These are phyloP conservation scores for Cheirogaleus major DNA, from an alignment of 2,797 vertebrate species.

Conservation along the genomic window DNA sequence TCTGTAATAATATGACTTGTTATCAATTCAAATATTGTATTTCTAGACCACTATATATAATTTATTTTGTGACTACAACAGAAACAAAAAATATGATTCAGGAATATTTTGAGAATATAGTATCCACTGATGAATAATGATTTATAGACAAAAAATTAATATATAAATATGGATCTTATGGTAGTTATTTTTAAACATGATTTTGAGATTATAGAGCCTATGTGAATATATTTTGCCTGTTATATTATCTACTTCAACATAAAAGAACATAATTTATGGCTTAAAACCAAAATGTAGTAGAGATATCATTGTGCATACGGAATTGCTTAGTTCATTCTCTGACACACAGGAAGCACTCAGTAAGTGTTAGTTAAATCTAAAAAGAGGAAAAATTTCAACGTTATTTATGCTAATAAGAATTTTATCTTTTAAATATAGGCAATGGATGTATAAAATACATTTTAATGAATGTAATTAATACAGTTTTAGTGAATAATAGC, in stretches of 20 bases:
- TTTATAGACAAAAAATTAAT: neutral
- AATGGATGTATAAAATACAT: neutral
- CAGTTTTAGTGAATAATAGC: neutral
- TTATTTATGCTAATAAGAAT: neutral
- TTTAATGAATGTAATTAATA: neutral
- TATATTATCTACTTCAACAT: neutral
- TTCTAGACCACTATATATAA: neutral
- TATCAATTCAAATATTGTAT: constrained; percentile 4
- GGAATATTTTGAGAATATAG: neutral
- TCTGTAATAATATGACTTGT: neutral
- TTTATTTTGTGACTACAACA: neutral
- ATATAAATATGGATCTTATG: neutral
- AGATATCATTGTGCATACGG: neutral
- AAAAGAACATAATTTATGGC: neutral
- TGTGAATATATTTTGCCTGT: neutral
- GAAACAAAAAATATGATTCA: neutral
- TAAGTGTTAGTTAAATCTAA: neutral
- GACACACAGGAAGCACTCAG: neutral
- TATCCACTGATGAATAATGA: neutral
- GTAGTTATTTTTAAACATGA: neutral
- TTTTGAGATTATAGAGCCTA: neutral
- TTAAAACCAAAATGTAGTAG: neutral
- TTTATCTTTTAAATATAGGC: neutral
- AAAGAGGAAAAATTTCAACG: neutral
- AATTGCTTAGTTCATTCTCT: neutral